Base-by-base conservation (phyloP, 1,140 invertebrate species). In the Dolichoris vasculosae region DNA sequence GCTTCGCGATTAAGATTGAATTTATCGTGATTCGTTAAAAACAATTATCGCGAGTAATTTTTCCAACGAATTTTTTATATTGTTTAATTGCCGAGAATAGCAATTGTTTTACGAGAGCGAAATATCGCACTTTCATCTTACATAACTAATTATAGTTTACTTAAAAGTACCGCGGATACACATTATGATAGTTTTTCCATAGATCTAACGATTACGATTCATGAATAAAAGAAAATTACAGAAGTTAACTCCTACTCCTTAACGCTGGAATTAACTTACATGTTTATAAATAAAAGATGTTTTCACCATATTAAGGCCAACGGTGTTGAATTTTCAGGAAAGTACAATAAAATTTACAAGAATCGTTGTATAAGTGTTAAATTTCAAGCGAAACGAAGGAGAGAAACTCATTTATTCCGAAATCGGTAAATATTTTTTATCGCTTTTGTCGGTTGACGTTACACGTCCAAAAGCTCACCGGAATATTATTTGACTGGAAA, bases 101-200 rank as follows among this genome's bases (percentile, higher is more conserved):
- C 17, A 86, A 51, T 86, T 77, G 51, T 7, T 78, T 67, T 71
- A 55, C n/a, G 73, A n/a, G 76, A 71, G 79, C 59, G 35, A 83
- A 73, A 79, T 80, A 83, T 86, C 85, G 71, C 64, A 78, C 85
- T 83, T 86, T 86, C 85, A 43, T 83, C 81, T 86, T 86, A 80
- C 67, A 73, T 40, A 86, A 86, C 64, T 86, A 80, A 83, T 86
- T 86, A 83, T 48, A 51, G 73, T 46, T 38, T 30, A 9, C 7
- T 38, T 80, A 30, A 15, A 46, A 80, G 17, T 76, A 76, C 64
- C 17, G 40, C 15, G 35, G 84, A 76, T 77, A 82, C 51, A 67
- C 17, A n/a, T 51, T 20, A 38, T 40, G 73, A 85, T 77, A 85
- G 67, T 75, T 26, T 76, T 75, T 85, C 59, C 32, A 55, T 69